Evolutionary conservation across 2,797 vertebrate species (phyloP).

Genomic region (Tenualosa ilisha): DNA sequence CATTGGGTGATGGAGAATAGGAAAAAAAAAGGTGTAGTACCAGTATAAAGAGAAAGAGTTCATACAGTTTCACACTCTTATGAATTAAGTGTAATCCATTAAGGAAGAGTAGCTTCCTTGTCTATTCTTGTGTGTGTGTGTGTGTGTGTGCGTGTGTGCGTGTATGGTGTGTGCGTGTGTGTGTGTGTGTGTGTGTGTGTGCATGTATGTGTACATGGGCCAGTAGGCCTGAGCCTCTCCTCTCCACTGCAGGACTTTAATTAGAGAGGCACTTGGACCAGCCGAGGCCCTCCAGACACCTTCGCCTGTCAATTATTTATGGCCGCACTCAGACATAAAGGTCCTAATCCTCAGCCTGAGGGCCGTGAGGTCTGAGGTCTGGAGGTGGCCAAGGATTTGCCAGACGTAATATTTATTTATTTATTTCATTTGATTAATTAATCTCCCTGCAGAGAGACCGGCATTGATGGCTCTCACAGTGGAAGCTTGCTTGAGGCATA

Average conservation of each 20-base stretch:
- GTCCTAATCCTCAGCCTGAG: slow-evolving; percentile 30
- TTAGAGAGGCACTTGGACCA: slow-evolving; percentile 29
- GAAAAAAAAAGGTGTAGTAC: background rate
- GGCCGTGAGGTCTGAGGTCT: background rate
- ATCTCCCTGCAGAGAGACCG: background rate
- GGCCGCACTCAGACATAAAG: slow-evolving; percentile 29
- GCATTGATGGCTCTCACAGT: background rate
- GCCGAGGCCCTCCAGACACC: slow-evolving; percentile 14
- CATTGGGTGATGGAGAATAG: background rate
- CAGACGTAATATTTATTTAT: background rate
- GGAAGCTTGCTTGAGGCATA: slow-evolving; percentile 30
- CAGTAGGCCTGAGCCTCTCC: background rate
- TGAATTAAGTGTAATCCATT: background rate
- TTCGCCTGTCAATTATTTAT: slow-evolving; percentile 27
- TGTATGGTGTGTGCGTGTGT: background rate
- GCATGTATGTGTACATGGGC: background rate
- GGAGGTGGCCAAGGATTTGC: slow-evolving; percentile 10
- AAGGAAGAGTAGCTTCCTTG: background rate
- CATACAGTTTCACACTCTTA: background rate
- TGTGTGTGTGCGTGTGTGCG: background rate
- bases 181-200: background rate
- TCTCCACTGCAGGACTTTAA: background rate
- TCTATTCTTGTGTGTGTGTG: background rate
- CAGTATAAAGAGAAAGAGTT: background rate
- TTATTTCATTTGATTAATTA: slow-evolving; percentile 20